Percentiles rank a stretch among this genome's conserved stretches.
These are phyloP conservation scores for Hapalemur alaotrensis DNA, from an alignment of 2,797 vertebrate genomes.

Conservation along the genomic window DNA sequence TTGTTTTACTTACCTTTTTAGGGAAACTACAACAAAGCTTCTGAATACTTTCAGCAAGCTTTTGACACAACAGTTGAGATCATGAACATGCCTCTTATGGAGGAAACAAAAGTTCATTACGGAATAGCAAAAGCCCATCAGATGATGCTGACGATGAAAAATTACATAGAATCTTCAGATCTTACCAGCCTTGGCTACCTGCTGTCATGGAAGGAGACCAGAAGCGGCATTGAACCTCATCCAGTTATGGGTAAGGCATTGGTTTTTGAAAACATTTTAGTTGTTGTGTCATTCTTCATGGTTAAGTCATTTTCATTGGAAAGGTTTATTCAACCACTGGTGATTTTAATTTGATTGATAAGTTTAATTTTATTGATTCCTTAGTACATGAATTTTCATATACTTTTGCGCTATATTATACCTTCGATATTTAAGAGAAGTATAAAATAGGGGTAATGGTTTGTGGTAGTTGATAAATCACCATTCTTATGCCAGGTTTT, in stretches of 20 bases:
- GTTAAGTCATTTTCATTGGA: slow-evolving; percentile 72
- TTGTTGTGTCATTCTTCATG: slow-evolving; percentile 72
- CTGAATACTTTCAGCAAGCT: slow-evolving; percentile 84
- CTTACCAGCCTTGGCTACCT: slow-evolving; percentile 80
- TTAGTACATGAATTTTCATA: neutral
- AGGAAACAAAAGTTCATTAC: slow-evolving; percentile 86
- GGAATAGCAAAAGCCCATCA: slow-evolving; percentile 85
- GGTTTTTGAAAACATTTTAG: slow-evolving; percentile 82
- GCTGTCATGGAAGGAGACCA: slow-evolving; percentile 85
- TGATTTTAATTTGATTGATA: slow-evolving; percentile 45
- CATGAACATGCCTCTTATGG: slow-evolving; percentile 74
- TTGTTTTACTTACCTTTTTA: slow-evolving; percentile 82
- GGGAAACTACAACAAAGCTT: slow-evolving; percentile 87
- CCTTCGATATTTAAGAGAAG: slow-evolving; percentile 39
- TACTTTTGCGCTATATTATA: neutral
- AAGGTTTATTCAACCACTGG: slow-evolving; percentile 69
- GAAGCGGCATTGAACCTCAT: slow-evolving; percentile 86
- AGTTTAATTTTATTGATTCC: neutral
- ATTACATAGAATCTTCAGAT: slow-evolving; percentile 78
- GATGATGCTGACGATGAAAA: slow-evolving; percentile 82
- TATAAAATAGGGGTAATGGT: neutral
- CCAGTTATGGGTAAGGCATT: slow-evolving; percentile 84
- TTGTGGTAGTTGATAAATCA: neutral
- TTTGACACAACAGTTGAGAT: slow-evolving; percentile 82
- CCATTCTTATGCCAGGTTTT: neutral